phyloP scores from a whole-genome alignment of 1,140 invertebrate species.

The Drosophila seguyi region DNA sequence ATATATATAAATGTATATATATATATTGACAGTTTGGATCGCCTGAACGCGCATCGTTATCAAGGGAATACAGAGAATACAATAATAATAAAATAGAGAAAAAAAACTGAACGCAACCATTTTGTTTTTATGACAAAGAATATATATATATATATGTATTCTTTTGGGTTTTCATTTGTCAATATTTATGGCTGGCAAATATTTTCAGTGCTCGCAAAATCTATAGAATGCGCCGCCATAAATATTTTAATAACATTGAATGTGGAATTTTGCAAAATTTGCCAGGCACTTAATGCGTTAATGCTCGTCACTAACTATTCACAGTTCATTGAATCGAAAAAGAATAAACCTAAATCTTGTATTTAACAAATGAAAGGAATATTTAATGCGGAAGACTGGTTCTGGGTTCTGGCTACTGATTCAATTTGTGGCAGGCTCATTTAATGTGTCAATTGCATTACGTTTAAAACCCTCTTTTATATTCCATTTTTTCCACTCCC shows the following conservation, averaged over 20 bases:
- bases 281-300: slow-evolving; percentile 32
- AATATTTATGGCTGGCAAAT: slow-evolving; percentile 44
- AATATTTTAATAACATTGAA: slow-evolving; percentile 34
- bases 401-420: slow-evolving; percentile 23
- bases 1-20: slow-evolving; percentile 59
- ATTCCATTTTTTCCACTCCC: background rate
- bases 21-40: slow-evolving; percentile 69
- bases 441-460: slow-evolving; percentile 54
- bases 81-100: background rate
- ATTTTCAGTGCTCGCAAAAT: slow-evolving; percentile 27
- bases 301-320: slow-evolving; percentile 32
- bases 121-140: slow-evolving; percentile 45
- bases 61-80: slow-evolving; percentile 6
- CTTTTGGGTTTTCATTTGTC: slow-evolving; percentile 45
- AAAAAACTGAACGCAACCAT: slow-evolving; percentile 14
- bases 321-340: slow-evolving; percentile 6
- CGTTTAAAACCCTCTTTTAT: slow-evolving; percentile 18
- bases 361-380: slow-evolving; percentile 29
- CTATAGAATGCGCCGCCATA: slow-evolving; percentile 35
- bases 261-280: slow-evolving; percentile 22
- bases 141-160: slow-evolving; percentile 22
- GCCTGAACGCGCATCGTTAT: slow-evolving; percentile 35
- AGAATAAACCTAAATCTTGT: slow-evolving; percentile 4
- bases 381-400: slow-evolving; percentile 21
- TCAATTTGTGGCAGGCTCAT: slow-evolving; percentile 37